Conservation (phyloP, 92 coral and sea anemone genomes). For the Zoanthus solanderi region DNA sequence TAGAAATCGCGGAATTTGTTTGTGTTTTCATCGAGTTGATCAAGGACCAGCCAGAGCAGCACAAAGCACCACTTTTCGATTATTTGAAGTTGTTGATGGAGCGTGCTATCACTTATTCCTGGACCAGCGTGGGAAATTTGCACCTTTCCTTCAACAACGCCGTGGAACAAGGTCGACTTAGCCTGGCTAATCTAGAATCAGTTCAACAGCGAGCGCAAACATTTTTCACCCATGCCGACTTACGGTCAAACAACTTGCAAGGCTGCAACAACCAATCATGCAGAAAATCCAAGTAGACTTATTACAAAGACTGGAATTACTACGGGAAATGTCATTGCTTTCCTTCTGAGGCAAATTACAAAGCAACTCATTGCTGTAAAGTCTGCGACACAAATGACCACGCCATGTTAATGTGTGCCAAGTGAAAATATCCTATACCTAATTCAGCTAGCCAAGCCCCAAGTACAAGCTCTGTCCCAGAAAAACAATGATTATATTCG, state of each 20-base stretch:
- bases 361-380: constrained; percentile 50
- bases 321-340: constrained; percentile 52
- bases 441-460: too few species aligned
- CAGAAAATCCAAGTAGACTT: constrained; percentile 19
- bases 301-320: constrained; percentile 64
- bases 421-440: too few species aligned
- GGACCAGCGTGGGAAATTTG: constrained; percentile 58
- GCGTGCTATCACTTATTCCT: constrained; percentile 51
- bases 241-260: constrained; percentile 38
- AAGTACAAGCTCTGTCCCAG: too few species aligned
- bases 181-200: constrained; percentile 39
- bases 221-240: constrained; percentile 64
- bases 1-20: constrained; percentile 61
- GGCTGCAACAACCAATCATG: not conserved
- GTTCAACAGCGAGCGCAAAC: constrained; percentile 59
- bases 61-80: constrained; percentile 20
- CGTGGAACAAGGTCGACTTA: constrained; percentile 52
- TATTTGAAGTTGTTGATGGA: constrained; percentile 58
- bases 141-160: constrained; percentile 52
- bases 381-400: constrained; percentile 45
- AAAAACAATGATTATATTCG: too few species aligned
- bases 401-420: not conserved
- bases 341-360: constrained; percentile 40
- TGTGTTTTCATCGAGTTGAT: constrained; percentile 51
- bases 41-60: constrained; percentile 44